These are phyloP conservation scores for Falco berigora DNA, from an alignment of 2,797 vertebrate species.

Conservation along the genomic window DNA sequence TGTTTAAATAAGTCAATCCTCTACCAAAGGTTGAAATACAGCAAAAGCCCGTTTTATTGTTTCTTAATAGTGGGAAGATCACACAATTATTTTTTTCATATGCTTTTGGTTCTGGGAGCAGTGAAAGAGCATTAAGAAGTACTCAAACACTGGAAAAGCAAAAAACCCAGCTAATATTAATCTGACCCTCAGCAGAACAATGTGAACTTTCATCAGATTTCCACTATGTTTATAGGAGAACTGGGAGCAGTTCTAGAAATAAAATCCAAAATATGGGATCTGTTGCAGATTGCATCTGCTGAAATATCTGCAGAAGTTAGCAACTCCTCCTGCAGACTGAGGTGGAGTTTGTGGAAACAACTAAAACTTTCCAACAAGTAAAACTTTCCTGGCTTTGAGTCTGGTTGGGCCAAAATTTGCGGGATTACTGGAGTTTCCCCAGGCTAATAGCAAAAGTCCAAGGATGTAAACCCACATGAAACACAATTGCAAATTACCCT, in stretches of 20 bases:
- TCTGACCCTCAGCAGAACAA: neutral
- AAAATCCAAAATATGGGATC: constrained; percentile 8
- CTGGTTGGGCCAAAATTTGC: neutral
- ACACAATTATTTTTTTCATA: neutral
- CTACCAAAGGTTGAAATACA: neutral
- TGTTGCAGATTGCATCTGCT: constrained; percentile 5
- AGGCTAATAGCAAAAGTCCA: neutral
- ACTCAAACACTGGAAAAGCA: neutral
- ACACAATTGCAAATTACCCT: neutral
- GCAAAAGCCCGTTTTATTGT: neutral
- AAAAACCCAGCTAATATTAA: neutral
- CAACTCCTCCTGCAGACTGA: neutral
- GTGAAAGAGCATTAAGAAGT: neutral
- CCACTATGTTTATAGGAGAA: constrained; percentile 10
- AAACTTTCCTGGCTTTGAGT: constrained; percentile 28
- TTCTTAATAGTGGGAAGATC: neutral
- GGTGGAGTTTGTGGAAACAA: neutral
- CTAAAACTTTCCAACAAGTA: constrained; percentile 14
- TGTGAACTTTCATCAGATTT: constrained; percentile 27
- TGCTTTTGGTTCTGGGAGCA: constrained; percentile 12
- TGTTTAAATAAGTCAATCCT: neutral
- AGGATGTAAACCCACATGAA: neutral
- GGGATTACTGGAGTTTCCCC: neutral
- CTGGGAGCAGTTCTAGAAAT: constrained; percentile 46
- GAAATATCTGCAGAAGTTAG: constrained; percentile 31